Percentiles rank a stretch among this genome's conserved stretches.
Evolutionary conservation across 2,113 vertebrate species (phyloP).

Genomic region (Climacteris rufus): DNA sequence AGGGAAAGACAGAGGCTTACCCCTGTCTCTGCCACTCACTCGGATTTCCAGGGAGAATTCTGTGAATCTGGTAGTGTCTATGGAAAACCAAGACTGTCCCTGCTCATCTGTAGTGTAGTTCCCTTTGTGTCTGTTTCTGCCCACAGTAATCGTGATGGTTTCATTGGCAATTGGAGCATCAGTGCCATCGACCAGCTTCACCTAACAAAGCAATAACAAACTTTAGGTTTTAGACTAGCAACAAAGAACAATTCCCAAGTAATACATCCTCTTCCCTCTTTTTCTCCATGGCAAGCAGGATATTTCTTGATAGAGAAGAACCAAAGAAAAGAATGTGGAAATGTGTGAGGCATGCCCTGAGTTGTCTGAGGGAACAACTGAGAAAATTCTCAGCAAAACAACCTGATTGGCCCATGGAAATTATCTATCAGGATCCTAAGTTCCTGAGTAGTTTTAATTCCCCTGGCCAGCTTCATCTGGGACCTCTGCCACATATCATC

Average conservation of each 20-base stretch:
- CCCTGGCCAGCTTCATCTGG: neutral
- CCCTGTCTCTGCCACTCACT: constrained; percentile 50
- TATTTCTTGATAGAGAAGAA: neutral
- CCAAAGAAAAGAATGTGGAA: neutral
- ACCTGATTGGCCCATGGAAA: neutral
- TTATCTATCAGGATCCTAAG: neutral
- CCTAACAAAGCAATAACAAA: constrained; percentile 33
- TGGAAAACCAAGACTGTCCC: constrained; percentile 66
- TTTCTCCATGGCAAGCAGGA: neutral
- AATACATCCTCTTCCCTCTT: neutral
- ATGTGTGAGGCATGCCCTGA: neutral
- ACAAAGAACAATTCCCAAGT: neutral
- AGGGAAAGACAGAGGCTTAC: neutral
- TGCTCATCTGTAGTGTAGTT: constrained; percentile 68
- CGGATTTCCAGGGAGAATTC: constrained; percentile 33
- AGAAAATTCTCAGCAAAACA: neutral
- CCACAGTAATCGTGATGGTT: constrained; percentile 37
- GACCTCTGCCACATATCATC: neutral
- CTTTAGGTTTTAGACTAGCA: neutral
- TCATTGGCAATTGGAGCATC: constrained; percentile 60
- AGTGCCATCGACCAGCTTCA: constrained; percentile 64
- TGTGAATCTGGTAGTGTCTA: constrained; percentile 43
- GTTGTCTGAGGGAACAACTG: neutral
- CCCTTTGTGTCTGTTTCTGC: neutral
- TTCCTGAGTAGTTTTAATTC: neutral